Percentiles rank a stretch among this genome's conserved stretches.
Conservation (phyloP, 1,140 invertebrate species). For the Macrosteles quadrilineatus region DNA sequence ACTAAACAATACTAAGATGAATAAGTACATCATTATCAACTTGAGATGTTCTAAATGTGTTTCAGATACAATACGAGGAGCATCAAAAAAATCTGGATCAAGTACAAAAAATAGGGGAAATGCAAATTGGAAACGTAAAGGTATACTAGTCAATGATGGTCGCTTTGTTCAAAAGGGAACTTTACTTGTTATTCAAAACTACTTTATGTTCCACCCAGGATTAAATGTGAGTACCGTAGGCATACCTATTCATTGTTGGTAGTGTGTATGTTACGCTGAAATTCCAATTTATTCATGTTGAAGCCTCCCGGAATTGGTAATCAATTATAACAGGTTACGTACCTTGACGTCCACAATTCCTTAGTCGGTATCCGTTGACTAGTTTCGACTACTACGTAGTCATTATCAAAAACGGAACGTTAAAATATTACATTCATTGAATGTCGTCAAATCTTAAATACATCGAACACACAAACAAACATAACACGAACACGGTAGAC, state of each 20-base stretch:
- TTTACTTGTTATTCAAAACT: conserved; percentile 13
- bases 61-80: neutral
- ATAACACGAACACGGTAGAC: no score
- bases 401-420: no score
- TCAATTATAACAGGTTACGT: neutral
- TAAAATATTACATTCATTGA: no score
- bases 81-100: conserved; percentile 18
- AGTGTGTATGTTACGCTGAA: neutral
- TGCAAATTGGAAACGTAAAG: neutral
- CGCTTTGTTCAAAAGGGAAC: conserved; percentile 14
- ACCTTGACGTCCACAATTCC: neutral
- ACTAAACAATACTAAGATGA: no score
- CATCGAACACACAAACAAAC: no score
- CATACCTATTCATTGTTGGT: neutral
- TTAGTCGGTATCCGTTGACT: neutral
- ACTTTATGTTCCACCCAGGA: conserved; percentile 1
- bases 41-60: no score
- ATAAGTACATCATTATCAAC: no score
- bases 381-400: neutral
- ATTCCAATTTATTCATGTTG: neutral
- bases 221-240: conserved; percentile 13
- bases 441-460: no score
- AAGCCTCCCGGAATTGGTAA: neutral
- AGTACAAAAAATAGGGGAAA: neutral
- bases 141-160: neutral